phyloP scores from a whole-genome alignment of 1,140 invertebrate genomes.

The Musca domestica region DNA sequence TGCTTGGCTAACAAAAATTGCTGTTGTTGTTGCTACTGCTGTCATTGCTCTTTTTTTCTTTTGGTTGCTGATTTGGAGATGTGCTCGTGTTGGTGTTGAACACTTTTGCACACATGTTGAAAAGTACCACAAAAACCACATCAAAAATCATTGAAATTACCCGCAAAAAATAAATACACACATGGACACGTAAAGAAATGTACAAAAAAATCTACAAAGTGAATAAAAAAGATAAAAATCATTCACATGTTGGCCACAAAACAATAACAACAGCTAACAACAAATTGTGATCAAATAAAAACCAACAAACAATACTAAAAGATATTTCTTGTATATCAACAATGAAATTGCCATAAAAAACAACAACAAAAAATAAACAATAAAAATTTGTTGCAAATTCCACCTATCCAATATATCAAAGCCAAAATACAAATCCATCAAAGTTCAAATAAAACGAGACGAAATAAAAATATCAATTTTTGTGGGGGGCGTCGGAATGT shows the following conservation, averaged over 20 bases:
- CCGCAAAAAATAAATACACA: not conserved
- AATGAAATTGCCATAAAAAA: too few species aligned
- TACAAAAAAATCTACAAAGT: not conserved
- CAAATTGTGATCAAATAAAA: too few species aligned
- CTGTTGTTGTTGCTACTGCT: not conserved
- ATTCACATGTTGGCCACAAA: not conserved
- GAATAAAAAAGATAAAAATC: not conserved
- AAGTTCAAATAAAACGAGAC: too few species aligned
- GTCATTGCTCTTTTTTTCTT: not conserved
- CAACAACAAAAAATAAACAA: too few species aligned
- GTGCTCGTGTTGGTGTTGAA: not conserved
- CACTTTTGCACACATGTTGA: slow-evolving; percentile 7
- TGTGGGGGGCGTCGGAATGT: too few species aligned
- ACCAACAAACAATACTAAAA: too few species aligned
- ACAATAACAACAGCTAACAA: not conserved
- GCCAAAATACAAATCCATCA: too few species aligned
- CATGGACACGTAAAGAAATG: not conserved
- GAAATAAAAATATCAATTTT: too few species aligned
- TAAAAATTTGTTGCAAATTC: too few species aligned
- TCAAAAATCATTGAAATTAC: slow-evolving; percentile 17
- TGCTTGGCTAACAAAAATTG: not conserved
- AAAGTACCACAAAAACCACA: slow-evolving; percentile 17
- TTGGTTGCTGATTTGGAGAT: not conserved
- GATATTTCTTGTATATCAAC: too few species aligned
- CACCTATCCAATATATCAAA: too few species aligned